Evolutionary conservation across 2,888 invertebrate species (phyloP).

Genomic region (Brassicogethes aeneus): DNA sequence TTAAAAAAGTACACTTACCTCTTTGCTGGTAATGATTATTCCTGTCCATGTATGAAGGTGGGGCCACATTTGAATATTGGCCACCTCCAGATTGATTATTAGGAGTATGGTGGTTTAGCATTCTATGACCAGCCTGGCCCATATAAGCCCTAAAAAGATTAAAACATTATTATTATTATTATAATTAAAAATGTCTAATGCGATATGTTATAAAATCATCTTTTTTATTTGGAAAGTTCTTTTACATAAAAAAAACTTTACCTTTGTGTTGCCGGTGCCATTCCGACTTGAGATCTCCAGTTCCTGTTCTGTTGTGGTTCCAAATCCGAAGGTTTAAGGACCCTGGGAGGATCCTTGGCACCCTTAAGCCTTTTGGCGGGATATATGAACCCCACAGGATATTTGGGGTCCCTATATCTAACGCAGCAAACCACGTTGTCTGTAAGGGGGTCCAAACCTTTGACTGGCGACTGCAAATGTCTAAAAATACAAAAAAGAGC

Average conservation of each 20-base stretch:
- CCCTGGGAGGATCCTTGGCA: constrained; percentile 61
- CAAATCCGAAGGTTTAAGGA: constrained; percentile 72
- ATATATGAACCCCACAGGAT: constrained; percentile 64
- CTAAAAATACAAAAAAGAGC: constrained; percentile 17
- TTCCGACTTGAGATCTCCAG: constrained; percentile 71
- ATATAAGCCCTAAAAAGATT: constrained; percentile 61
- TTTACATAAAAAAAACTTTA: too few species aligned
- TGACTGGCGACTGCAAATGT: constrained; percentile 62
- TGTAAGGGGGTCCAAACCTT: constrained; percentile 53
- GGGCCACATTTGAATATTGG: constrained; percentile 17
- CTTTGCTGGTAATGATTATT: constrained; percentile 8
- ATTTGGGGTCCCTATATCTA: constrained; percentile 72
- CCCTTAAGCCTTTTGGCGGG: constrained; percentile 61
- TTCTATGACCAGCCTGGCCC: constrained; percentile 63
- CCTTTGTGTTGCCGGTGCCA: constrained; percentile 34
- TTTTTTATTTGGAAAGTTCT: constrained; percentile 3
- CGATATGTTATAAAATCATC: too few species aligned
- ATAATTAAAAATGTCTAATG: too few species aligned
- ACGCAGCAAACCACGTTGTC: constrained; percentile 57
- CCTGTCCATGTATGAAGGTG: constrained; percentile 10
- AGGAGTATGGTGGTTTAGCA: constrained; percentile 53
- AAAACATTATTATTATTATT: constrained; percentile 11
- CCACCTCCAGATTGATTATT: constrained; percentile 10
- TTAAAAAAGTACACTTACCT: too few species aligned
- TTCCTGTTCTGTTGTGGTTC: constrained; percentile 55